Evolutionary conservation across 2,797 vertebrate genomes (phyloP), one percentile per base, ranked within the genome.

Genomic region (Brachymystax lenok): DNA sequence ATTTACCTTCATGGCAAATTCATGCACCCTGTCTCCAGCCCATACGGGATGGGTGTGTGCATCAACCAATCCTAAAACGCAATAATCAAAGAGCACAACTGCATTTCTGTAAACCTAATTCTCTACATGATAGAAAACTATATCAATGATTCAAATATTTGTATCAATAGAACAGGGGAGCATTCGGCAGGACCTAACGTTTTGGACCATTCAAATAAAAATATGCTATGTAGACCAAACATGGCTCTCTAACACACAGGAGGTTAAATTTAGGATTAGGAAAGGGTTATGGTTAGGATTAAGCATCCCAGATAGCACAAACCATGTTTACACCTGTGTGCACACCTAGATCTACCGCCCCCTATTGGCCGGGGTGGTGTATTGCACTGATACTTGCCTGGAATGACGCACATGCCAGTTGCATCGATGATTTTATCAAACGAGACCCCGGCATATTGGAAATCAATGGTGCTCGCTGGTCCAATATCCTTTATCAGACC

Each of bases 1-100:
- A 74, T 56, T 90, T 95, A 99, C 98, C 97, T 99, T 99, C 97
- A 99, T 97, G 69, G 96, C 94, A 93, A 99, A 99, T 78, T 99
- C 98, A 76, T 99, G 97, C 50, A 99, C 98, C 82, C 98, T 89
- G 86, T 99, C 98, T 4, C 98, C 98, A 78, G 96, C 97, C 98
- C 98, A 99, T 52, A 99, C 96, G 0, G 98, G 97, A 79, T 99
- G 98, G 1, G 98, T 98, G 87, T 99, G 98, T 21, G 97, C 96
- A 74, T 99, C 98, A 79, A 99, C 93, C 90, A 99, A 83, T 27
- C 98, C 98, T 99, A 87, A 75, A 93, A 91, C 84, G 80, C 21
- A 54, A 28, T 14, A 66, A 67, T 46, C 28, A 17, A 19, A 6
- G 13, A 28, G 28, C 4, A 67, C 28, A 67, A 3, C n/a, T 61